phyloP scores from a whole-genome alignment of 2,888 invertebrate species.

The Teleogryllus oceanicus region DNA sequence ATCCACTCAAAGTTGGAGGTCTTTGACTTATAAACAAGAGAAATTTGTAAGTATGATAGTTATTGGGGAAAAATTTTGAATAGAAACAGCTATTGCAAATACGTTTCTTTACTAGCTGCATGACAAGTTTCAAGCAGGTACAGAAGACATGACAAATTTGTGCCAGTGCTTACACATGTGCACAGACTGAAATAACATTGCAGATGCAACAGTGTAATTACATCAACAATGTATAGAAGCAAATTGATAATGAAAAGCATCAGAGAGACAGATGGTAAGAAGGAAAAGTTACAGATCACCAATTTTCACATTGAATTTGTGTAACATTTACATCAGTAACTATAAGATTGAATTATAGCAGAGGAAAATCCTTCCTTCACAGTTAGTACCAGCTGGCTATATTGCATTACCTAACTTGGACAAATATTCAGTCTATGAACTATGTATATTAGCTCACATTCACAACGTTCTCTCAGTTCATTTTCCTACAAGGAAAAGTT shows the following conservation, averaged over 20 bases:
- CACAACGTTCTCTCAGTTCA: background rate
- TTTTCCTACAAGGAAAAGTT: constrained; percentile 3
- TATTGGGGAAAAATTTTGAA: too few species aligned
- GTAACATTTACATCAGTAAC: background rate
- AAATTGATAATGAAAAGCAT: too few species aligned
- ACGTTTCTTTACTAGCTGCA: too few species aligned
- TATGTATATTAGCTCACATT: background rate
- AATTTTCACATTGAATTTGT: background rate
- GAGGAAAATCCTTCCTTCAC: too few species aligned
- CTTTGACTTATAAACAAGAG: too few species aligned
- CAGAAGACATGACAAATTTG: background rate
- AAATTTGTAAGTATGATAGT: too few species aligned
- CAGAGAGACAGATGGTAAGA: background rate
- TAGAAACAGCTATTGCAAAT: too few species aligned
- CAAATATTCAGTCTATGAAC: background rate
- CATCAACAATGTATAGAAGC: too few species aligned
- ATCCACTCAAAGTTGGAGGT: too few species aligned
- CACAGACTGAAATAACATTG: background rate
- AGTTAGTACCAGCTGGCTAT: background rate
- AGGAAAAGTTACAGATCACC: background rate
- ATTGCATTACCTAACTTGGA: background rate
- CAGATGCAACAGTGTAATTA: background rate
- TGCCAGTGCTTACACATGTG: background rate
- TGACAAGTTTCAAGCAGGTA: background rate
- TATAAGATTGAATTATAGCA: too few species aligned